A percentile compares a stretch with the other conserved stretches of the same genome.
These are phyloP conservation scores for Oegoconia quadripuncta DNA, from an alignment of 2,888 invertebrate species.

Conservation along the genomic window DNA sequence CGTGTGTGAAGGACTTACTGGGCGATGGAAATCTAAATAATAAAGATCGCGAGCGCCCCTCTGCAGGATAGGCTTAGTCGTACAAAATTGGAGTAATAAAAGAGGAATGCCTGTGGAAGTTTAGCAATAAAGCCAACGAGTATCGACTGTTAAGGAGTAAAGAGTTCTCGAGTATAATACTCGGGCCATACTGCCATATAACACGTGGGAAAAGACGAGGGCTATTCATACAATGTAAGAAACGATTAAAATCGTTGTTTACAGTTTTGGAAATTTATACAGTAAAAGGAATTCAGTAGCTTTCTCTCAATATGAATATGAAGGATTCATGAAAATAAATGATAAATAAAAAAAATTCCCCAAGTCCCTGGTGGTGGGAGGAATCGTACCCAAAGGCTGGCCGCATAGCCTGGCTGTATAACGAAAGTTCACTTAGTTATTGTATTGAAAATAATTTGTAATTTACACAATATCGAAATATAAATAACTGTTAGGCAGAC, in stretches of 20 bases:
- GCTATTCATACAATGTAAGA: neutral
- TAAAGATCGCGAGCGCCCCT: conserved; percentile 64
- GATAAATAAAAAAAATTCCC: too few relatives aligned
- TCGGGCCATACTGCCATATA: conserved; percentile 15
- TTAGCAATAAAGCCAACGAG: conserved; percentile 77
- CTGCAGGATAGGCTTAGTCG: conserved; percentile 69
- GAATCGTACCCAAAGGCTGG: too few relatives aligned
- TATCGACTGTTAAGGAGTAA: conserved; percentile 78
- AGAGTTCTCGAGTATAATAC: conserved; percentile 61
- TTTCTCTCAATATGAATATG: too few relatives aligned
- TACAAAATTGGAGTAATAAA: conserved; percentile 79
- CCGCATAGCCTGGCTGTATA: too few relatives aligned
- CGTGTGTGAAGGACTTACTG: conserved; percentile 4
- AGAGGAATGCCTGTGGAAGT: conserved; percentile 77
- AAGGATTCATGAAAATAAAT: too few relatives aligned
- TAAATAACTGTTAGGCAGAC: too few relatives aligned
- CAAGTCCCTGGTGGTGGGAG: too few relatives aligned
- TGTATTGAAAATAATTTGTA: too few relatives aligned
- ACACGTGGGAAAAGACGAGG: conserved; percentile 5
- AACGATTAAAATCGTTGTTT: neutral
- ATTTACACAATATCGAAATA: too few relatives aligned
- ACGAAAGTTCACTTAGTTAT: too few relatives aligned
- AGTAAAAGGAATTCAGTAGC: neutral
- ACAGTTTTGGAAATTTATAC: neutral
- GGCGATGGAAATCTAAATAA: conserved; percentile 74